Evolutionary conservation across 2,797 vertebrate genomes (phyloP).

Genomic region (Sphaeramia orbicularis): DNA sequence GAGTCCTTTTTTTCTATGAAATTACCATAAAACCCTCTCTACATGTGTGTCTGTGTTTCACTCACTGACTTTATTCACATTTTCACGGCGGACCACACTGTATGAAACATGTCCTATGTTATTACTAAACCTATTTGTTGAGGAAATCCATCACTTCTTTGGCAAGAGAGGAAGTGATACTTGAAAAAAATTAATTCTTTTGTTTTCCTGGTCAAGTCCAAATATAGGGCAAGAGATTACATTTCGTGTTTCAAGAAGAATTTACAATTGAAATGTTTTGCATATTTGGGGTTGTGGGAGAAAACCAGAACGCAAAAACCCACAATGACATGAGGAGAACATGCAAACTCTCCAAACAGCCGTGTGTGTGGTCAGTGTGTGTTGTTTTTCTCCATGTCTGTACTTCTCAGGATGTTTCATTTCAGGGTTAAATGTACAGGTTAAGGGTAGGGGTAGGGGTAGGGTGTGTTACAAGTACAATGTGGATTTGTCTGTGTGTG

Average conservation of each 20-base stretch:
- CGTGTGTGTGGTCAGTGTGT: no score
- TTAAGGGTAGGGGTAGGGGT: no score
- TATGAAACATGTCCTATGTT: slow-evolving; percentile 35
- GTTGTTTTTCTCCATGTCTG: no score
- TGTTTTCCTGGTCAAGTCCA: slow-evolving; percentile 9
- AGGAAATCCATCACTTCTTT: slow-evolving; percentile 31
- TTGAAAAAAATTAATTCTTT: not conserved
- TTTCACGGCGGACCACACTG: slow-evolving; percentile 28
- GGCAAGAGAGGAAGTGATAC: not conserved
- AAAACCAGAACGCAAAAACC: no score
- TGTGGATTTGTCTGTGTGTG: no score
- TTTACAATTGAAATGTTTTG: no score
- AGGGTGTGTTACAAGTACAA: no score
- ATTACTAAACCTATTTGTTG: slow-evolving; percentile 26
- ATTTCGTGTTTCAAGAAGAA: not conserved
- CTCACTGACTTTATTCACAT: slow-evolving; percentile 15
- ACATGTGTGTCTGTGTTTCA: slow-evolving; percentile 2
- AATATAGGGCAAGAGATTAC: not conserved
- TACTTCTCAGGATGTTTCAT: no score
- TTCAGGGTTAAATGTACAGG: no score
- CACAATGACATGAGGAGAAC: no score
- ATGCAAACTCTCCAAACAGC: no score
- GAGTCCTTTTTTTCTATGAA: slow-evolving; percentile 21
- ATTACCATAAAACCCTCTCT: slow-evolving; percentile 27
- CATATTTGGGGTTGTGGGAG: no score